Percentiles rank a stretch among this genome's conserved stretches.
Evolutionary conservation across 2,888 invertebrate genomes (phyloP).

Genomic region (Archips crataeganus): DNA sequence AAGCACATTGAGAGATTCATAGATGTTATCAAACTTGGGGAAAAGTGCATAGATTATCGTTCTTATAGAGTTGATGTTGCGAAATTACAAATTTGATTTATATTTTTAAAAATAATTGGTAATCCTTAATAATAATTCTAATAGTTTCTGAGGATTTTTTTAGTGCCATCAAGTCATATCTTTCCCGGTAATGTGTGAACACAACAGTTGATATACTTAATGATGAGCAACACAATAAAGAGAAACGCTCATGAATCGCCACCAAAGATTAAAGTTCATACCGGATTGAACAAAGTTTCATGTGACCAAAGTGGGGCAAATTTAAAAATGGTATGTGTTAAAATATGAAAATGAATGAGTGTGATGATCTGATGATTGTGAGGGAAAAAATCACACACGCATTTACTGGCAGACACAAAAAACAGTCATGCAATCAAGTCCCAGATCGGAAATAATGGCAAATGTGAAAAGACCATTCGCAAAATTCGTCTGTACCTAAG

Average conservation of each 20-base stretch:
- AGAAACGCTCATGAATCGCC: constrained; percentile 31
- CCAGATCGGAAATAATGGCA: not conserved
- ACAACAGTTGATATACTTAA: constrained; percentile 16
- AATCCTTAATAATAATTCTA: not conserved
- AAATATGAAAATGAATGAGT: constrained; percentile 3
- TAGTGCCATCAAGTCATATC: constrained; percentile 20
- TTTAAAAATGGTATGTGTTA: constrained; percentile 13
- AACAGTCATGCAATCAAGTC: not conserved
- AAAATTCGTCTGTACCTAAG: not conserved
- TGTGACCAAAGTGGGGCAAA: constrained; percentile 15
- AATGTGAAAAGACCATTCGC: not conserved
- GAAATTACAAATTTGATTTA: no score
- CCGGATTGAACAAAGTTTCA: constrained; percentile 26
- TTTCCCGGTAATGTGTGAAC: constrained; percentile 10
- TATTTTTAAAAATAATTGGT: no score
- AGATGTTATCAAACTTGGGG: no score
- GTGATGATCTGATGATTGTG: constrained; percentile 16
- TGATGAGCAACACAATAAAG: constrained; percentile 33
- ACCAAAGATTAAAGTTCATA: constrained; percentile 28
- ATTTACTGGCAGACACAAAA: not conserved
- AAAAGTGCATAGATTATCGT: no score
- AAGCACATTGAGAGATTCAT: no score
- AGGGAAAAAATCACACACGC: constrained; percentile 10
- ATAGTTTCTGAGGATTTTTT: not conserved
- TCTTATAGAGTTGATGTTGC: no score